Evolutionary conservation across 1,140 invertebrate genomes (phyloP).

Genomic region (Neocloeon triangulifer): DNA sequence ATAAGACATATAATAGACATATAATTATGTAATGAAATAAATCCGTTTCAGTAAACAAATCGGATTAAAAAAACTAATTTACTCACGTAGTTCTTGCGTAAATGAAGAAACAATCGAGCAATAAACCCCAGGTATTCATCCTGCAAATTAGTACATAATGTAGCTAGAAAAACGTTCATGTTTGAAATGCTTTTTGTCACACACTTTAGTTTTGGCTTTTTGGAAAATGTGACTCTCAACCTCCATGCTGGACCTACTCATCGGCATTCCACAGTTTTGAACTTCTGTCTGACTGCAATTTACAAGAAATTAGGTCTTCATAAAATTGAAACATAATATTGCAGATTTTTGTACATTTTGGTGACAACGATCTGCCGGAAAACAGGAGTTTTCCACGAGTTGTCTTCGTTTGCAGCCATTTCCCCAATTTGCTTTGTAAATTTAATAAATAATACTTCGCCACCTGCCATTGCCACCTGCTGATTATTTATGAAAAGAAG

Average conservation of each 20-base stretch:
- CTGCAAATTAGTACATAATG: slow-evolving; percentile 18
- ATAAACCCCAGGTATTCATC: slow-evolving; percentile 77
- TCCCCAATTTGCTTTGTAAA: no score
- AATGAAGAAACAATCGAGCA: slow-evolving; percentile 71
- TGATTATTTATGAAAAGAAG: no score
- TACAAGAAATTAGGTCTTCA: no score
- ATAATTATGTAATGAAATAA: slow-evolving; percentile 2
- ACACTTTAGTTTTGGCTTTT: slow-evolving; percentile 77
- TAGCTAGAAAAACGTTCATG: no score
- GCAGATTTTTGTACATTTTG: slow-evolving; percentile 44
- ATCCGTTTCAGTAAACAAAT: slow-evolving; percentile 3
- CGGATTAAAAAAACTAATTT: no score
- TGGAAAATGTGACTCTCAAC: slow-evolving; percentile 87
- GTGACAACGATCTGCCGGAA: slow-evolving; percentile 51
- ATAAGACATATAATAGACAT: slow-evolving; percentile 4
- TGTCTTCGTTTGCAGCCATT: slow-evolving; percentile 21
- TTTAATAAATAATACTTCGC: no score
- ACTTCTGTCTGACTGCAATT: slow-evolving; percentile 68
- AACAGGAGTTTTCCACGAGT: slow-evolving; percentile 34
- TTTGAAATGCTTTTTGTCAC: no score
- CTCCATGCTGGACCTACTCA: slow-evolving; percentile 59
- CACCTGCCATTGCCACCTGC: no score
- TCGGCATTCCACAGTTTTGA: slow-evolving; percentile 51
- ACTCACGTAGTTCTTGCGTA: slow-evolving; percentile 64
- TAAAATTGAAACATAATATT: no score